Evolutionary conservation across 2,113 vertebrate species (phyloP), one percentile per base, ranked within the genome.

Genomic region (Sylvietta virens): DNA sequence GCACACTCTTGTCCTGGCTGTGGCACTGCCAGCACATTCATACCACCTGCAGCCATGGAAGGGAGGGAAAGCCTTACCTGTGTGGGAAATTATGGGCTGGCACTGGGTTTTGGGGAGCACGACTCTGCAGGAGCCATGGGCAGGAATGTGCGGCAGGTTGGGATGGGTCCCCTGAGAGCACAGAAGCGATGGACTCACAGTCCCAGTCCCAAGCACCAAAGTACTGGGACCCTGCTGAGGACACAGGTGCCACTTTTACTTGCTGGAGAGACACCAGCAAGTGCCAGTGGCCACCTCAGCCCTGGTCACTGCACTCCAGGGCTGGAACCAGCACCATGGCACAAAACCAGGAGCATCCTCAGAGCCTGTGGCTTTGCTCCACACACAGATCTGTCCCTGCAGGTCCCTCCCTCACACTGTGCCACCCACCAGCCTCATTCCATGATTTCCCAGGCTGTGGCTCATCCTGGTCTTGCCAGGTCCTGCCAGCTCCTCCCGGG

Each of bases 51-150:
- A 69, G 64, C 54, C n/a, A 7, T 2, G 10, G 17, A 13, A 62
- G 44, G 7, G 33, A 87, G 65, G 37, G 35, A 37, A 85, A 66
- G 22, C 61, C 50, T 14, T 3, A 26, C 5, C 30, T 19, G 33
- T 17, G 9, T 0, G 12, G 39, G 69, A 26, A 39, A 13, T 69
- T 5, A 40, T 11, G 70, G 40, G 4, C 28, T 45, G 53, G 39
- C 15, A 3, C 15, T 21, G 62, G 3, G 4, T 67, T 94, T 45
- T 48, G 28, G 23, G 65, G 61, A 65, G 50, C 30, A 12, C 0
- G 2, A 0, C 15, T 35, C 44, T 23, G n/a, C 3, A 1, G 42
- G 64, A 81, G 21, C 31, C 3, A 0, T 0, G 10, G 76, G 56
- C 80, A 86, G 56, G 83, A 31, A 31, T 4, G 3, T 1, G 8